phyloP scores from a whole-genome alignment of 2,113 vertebrate genomes.

The Ia io region DNA sequence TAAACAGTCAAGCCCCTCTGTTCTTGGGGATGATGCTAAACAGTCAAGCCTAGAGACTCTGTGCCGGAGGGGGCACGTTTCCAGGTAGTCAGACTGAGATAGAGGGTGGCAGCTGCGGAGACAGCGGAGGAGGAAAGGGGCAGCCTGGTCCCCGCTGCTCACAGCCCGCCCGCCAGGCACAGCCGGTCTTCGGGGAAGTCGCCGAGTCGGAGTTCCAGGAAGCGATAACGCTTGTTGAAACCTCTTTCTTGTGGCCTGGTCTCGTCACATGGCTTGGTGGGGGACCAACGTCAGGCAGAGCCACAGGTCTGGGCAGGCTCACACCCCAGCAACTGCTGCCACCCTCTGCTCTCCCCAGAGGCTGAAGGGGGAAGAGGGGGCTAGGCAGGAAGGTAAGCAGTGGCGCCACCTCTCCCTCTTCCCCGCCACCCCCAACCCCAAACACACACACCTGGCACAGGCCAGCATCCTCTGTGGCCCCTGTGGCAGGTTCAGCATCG shows the following conservation, averaged over 20 bases:
- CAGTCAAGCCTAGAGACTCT: neutral
- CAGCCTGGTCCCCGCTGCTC: slow-evolving; percentile 71
- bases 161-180: slow-evolving; percentile 75
- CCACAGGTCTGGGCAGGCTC: slow-evolving; percentile 70
- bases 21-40: neutral
- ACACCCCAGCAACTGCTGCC: neutral
- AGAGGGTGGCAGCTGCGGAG: slow-evolving; percentile 62
- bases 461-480: neutral
- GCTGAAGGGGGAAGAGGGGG: neutral
- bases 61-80: slow-evolving; percentile 55
- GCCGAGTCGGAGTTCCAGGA: slow-evolving; percentile 87
- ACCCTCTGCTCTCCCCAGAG: slow-evolving; percentile 67
- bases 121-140: slow-evolving; percentile 57
- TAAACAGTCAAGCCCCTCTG: too few species aligned
- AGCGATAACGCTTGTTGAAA: slow-evolving; percentile 85
- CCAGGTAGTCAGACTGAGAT: slow-evolving; percentile 79
- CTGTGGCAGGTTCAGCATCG: neutral
- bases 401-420: rapidly evolving
- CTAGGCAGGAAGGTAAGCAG: neutral
- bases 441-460: neutral
- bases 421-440: rapidly evolving
- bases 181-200: slow-evolving; percentile 86
- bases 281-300: slow-evolving; percentile 75
- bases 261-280: slow-evolving; percentile 80
- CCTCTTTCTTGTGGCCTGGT: slow-evolving; percentile 88